Conservation (phyloP, 30 jellyfish, hydroid and myxozoan genomes). For the Aurelia coerulea region DNA sequence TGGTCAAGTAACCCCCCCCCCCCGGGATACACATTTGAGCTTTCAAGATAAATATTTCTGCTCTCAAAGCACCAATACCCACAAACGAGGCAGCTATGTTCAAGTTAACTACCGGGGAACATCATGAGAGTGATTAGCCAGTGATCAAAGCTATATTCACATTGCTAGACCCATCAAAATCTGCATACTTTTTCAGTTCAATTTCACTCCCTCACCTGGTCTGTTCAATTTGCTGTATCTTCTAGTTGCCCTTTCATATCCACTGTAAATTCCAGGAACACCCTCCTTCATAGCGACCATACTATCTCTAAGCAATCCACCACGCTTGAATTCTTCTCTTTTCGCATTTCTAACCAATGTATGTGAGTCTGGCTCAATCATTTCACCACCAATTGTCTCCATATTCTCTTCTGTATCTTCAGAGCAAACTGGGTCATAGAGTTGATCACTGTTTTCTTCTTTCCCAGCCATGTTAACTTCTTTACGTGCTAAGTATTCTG, state of each 20-base stretch:
- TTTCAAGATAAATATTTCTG: no score
- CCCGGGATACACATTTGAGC: no score
- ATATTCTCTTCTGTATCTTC: constrained; percentile 13
- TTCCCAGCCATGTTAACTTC: not conserved
- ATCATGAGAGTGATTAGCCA: no score
- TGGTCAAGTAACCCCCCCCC: no score
- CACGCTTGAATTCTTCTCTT: not conserved
- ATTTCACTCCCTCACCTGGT: constrained; percentile 3
- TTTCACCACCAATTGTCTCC: constrained; percentile 44
- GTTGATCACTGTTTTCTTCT: not conserved
- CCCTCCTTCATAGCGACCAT: constrained; percentile 91
- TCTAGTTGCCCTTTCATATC: constrained; percentile 55
- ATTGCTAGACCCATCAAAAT: no score
- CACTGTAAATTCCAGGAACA: constrained; percentile 94
- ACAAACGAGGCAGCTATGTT: no score
- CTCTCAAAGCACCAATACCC: no score
- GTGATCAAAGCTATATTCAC: no score
- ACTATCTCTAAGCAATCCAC: constrained; percentile 64
- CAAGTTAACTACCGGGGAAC: no score
- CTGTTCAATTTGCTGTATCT: constrained; percentile 44
- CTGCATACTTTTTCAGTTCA: no score
- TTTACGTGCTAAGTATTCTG: not conserved
- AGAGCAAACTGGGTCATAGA: not conserved
- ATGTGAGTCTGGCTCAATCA: constrained; percentile 21
- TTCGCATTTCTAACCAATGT: constrained; percentile 41